Base-by-base conservation (phyloP, 2,113 vertebrate species). In the Heterotis niloticus region DNA sequence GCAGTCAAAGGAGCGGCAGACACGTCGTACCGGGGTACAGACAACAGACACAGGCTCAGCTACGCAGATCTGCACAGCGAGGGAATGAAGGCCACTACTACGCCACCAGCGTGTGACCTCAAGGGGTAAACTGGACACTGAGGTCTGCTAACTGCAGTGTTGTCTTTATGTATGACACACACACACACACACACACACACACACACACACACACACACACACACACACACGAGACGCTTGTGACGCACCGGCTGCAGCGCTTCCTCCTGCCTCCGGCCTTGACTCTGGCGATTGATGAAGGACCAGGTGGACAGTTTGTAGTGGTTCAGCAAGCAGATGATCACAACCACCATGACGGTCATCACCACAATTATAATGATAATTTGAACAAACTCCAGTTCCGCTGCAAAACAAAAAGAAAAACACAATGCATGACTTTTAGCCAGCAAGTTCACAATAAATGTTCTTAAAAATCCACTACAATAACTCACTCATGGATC, bases 301-400 rank as follows among this genome's bases (percentile, higher is more conserved):
- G 96, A 97, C 88, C 95, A 94, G 3, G 96, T 95, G 9, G 96
- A 96, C 81, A 96, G 94, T 87, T 96, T 98, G 93, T 98, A 98
- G 91, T 98, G 97, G 90, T 96, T 98, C 88, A 98, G 92, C 88
- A 99, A 90, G 90, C 96, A 99, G 90, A 98, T 94, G 87, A 98
- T 95, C 82, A 98, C 96, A 84, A 98, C 94, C 73, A 98, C 95
- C 96, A 98, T 99, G 91, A 98, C 96, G 18, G 96, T 98, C 92
- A 98, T 96, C 88, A 96, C 96, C 90, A 98, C 96, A 5, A 99
- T 94, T 82, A 99, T 95, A 85, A 98, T 94, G 91, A 98, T 91
- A 86, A 99, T 96, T 90, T 99, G 96, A 91, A 98, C 93, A 83
- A 98, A 98, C 91, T 98, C 97, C 94, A 98, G 93, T 92, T 98